Evolutionary conservation across 2,797 vertebrate genomes (phyloP).

Genomic region (Fistularia commersonii): DNA sequence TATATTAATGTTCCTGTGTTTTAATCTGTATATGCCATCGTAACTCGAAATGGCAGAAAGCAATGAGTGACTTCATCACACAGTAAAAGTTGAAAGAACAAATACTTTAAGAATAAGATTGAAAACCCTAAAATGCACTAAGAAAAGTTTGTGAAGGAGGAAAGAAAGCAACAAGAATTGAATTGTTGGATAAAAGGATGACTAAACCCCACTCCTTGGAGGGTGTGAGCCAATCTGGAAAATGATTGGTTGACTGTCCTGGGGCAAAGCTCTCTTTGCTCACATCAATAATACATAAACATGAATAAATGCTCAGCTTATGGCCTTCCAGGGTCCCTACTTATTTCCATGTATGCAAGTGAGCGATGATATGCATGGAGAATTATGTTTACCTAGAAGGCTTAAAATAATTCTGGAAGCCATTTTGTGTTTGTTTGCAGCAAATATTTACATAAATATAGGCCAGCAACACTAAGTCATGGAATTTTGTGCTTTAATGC

Average conservation of each 20-base stretch:
- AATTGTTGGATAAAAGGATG: slow-evolving; percentile 65
- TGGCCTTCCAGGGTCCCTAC: slow-evolving; percentile 73
- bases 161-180: slow-evolving; percentile 52
- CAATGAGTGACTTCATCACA: too few relatives aligned
- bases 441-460: slow-evolving; percentile 63
- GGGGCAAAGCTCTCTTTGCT: slow-evolving; percentile 73
- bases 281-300: slow-evolving; percentile 81
- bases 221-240: slow-evolving; percentile 71
- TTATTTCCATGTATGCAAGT: slow-evolving; percentile 76
- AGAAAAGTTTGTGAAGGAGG: slow-evolving; percentile 15
- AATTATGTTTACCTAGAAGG: slow-evolving; percentile 73
- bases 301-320: slow-evolving; percentile 78
- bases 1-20: slow-evolving; percentile 6
- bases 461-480: slow-evolving; percentile 38
- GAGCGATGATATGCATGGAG: slow-evolving; percentile 72
- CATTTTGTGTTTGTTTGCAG: slow-evolving; percentile 67
- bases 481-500: slow-evolving; percentile 22
- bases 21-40: neutral
- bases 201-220: slow-evolving; percentile 69
- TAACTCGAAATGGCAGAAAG: too few relatives aligned
- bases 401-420: slow-evolving; percentile 65
- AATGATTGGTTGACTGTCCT: slow-evolving; percentile 78
- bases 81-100: too few relatives aligned
- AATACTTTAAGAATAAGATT: too few relatives aligned
- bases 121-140: too few relatives aligned